phyloP scores from a whole-genome alignment of 2,888 invertebrate genomes.

The Ganaspis brasiliensis region DNA sequence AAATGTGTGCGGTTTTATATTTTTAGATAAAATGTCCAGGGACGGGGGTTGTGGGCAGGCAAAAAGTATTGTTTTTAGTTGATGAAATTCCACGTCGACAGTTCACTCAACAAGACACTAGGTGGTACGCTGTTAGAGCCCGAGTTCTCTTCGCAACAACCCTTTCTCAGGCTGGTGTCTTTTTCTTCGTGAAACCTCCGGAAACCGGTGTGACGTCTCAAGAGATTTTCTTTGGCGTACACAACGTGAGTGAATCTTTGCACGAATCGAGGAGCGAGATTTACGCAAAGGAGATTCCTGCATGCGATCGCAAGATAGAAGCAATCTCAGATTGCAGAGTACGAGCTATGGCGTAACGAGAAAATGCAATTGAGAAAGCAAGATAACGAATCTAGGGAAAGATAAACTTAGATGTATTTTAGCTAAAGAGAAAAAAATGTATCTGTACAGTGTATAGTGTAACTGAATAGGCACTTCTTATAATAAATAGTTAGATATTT shows the following conservation, averaged over 20 bases:
- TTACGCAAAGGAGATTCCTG: constrained; percentile 27
- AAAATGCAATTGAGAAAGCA: constrained; percentile 29
- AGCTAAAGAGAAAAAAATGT: background rate
- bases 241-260: constrained; percentile 34
- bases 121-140: constrained; percentile 15
- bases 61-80: constrained; percentile 6
- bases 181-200: constrained; percentile 24
- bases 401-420: constrained; percentile 1
- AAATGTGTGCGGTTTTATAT: too few relatives aligned
- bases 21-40: background rate
- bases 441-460: too few relatives aligned
- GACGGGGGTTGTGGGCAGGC: background rate
- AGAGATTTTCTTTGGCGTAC: constrained; percentile 6
- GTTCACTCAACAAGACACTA: constrained; percentile 32
- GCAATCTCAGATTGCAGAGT: constrained; percentile 12
- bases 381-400: background rate
- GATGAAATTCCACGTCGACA: constrained; percentile 27
- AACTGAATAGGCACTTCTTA: background rate
- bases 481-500: background rate
- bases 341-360: constrained; percentile 24
- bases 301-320: constrained; percentile 22
- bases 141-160: constrained; percentile 21
- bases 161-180: constrained; percentile 8
- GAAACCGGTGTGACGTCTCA: constrained; percentile 39
- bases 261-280: constrained; percentile 5